Conservation (phyloP, 2,888 invertebrate species). For the Helleia helle region DNA sequence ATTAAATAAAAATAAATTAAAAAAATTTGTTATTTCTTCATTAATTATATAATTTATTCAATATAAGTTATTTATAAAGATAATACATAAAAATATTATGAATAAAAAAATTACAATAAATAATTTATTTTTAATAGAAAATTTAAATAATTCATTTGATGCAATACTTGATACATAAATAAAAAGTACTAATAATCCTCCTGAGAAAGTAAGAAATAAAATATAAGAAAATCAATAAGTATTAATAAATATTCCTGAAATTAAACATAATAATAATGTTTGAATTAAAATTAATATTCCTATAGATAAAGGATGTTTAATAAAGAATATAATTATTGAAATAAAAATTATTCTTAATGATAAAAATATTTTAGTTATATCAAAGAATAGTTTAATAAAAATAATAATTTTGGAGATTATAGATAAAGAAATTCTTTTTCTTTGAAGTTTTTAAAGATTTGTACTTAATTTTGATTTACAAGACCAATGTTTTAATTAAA, state of each 20-base stretch:
- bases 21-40: constrained; percentile 29
- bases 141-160: constrained; percentile 74
- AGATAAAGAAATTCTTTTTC: constrained; percentile 69
- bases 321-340: constrained; percentile 36
- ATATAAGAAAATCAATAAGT: constrained; percentile 76
- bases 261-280: constrained; percentile 60
- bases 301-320: constrained; percentile 68
- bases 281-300: constrained; percentile 68
- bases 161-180: constrained; percentile 77
- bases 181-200: constrained; percentile 78
- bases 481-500: constrained; percentile 80
- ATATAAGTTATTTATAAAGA: constrained; percentile 33
- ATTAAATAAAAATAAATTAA: constrained; percentile 36
- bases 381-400: constrained; percentile 78
- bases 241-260: constrained; percentile 58
- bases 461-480: constrained; percentile 77
- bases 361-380: constrained; percentile 45
- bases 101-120: constrained; percentile 32
- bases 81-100: constrained; percentile 26
- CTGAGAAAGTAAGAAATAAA: constrained; percentile 76
- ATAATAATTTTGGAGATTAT: constrained; percentile 83
- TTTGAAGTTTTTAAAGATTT: constrained; percentile 75
- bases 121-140: constrained; percentile 23
- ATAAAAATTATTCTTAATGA: constrained; percentile 44
- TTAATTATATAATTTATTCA: constrained; percentile 41